Evolutionary conservation across 2,888 invertebrate genomes (phyloP).

Genomic region (Andrena dorsata): DNA sequence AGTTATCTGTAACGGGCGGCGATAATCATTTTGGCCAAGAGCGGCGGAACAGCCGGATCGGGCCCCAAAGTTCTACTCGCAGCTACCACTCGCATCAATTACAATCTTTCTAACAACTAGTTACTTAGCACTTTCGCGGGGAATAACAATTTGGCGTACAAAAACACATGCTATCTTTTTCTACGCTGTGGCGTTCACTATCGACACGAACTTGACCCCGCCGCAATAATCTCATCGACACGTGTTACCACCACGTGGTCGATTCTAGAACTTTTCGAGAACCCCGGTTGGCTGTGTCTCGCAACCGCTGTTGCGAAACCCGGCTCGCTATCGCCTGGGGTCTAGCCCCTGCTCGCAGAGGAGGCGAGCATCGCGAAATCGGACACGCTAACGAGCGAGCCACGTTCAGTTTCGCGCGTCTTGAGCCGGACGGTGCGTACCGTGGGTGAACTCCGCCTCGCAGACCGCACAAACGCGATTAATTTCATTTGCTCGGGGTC

Average conservation of each 20-base stretch:
- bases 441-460: not conserved
- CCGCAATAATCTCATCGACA: not conserved
- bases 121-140: no score
- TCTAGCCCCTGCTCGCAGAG: not conserved
- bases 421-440: not conserved
- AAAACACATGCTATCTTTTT: no score
- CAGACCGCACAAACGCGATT: conserved; percentile 37
- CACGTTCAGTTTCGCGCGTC: conserved; percentile 8
- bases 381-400: conserved; percentile 2
- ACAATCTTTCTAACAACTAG: no score
- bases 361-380: not conserved
- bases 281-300: not conserved
- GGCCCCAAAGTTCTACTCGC: no score
- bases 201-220: no score
- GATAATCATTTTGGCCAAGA: no score
- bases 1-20: no score
- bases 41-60: no score
- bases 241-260: not conserved
- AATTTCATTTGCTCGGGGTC: conserved; percentile 33
- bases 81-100: no score
- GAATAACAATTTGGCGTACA: no score
- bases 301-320: not conserved
- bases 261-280: no score
- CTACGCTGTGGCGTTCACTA: no score
- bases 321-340: not conserved